phyloP scores from a whole-genome alignment of 2,888 invertebrate species.

The Torymus aiolomorphi region DNA sequence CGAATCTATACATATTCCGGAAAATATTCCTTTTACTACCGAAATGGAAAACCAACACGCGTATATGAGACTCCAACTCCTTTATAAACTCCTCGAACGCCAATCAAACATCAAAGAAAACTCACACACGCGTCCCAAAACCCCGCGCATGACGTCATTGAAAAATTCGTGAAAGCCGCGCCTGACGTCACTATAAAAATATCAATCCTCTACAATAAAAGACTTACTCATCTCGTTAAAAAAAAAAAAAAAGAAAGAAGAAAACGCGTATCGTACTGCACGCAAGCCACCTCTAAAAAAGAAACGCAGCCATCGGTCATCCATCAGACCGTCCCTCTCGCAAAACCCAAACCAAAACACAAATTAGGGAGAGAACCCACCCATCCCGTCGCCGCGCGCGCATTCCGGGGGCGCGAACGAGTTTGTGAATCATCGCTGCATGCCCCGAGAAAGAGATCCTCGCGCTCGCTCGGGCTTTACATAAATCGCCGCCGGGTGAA shows the following conservation, averaged over 20 bases:
- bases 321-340: too few species aligned
- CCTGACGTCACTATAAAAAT: conserved; percentile 18
- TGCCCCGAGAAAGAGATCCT: conserved; percentile 51
- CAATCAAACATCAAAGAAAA: too few species aligned
- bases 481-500: conserved; percentile 68
- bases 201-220: neutral
- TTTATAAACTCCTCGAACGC: too few species aligned
- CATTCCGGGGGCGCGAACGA: conserved; percentile 70
- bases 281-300: too few species aligned
- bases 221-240: neutral
- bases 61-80: too few species aligned
- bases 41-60: too few species aligned
- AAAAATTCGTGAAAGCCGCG: too few species aligned
- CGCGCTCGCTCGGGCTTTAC: conserved; percentile 65
- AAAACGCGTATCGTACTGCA: neutral
- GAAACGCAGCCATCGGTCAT: too few species aligned
- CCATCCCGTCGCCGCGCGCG: neutral
- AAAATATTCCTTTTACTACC: too few species aligned
- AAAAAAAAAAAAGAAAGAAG: neutral
- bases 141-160: too few species aligned
- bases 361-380: conserved; percentile 52
- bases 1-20: too few species aligned
- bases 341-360: neutral
- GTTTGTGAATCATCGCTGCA: conserved; percentile 73
- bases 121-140: too few species aligned